phyloP scores from a whole-genome alignment of 1,140 invertebrate genomes.

The Sipha flava region DNA sequence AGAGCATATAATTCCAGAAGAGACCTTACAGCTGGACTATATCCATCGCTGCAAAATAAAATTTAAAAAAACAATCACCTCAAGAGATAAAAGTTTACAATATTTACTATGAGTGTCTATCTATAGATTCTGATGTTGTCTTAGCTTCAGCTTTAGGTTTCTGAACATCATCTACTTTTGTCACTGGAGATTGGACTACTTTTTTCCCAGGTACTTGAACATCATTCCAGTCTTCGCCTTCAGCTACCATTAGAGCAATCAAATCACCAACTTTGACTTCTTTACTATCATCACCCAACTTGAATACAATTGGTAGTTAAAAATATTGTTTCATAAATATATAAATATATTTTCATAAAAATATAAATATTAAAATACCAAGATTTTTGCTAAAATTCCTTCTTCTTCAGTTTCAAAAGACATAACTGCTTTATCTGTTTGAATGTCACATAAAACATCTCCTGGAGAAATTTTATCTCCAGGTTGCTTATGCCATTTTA shows the following conservation, averaged over 20 bases:
- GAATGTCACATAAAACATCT: conserved; percentile 95
- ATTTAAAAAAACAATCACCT: background rate
- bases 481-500: conserved; percentile 97
- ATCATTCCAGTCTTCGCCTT: conserved; percentile 64
- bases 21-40: conserved; percentile 56
- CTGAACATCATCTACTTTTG: conserved; percentile 39
- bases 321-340: background rate
- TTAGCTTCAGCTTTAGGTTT: conserved; percentile 34
- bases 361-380: conserved; percentile 46
- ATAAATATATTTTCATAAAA: too few species aligned
- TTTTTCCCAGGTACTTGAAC: conserved; percentile 58
- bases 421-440: conserved; percentile 99
- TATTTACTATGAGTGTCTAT: conserved; percentile 17
- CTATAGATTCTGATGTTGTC: background rate
- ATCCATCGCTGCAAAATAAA: conserved; percentile 40
- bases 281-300: conserved; percentile 63
- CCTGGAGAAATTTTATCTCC: conserved; percentile 68
- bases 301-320: background rate
- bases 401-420: conserved; percentile 98
- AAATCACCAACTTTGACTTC: conserved; percentile 76
- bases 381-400: conserved; percentile 92
- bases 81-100: background rate
- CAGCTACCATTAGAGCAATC: conserved; percentile 79
- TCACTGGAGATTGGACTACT: conserved; percentile 3
- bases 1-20: conserved; percentile 55